Evolutionary conservation across 2,888 invertebrate genomes (phyloP).

Genomic region (Nomada lathburiana): DNA sequence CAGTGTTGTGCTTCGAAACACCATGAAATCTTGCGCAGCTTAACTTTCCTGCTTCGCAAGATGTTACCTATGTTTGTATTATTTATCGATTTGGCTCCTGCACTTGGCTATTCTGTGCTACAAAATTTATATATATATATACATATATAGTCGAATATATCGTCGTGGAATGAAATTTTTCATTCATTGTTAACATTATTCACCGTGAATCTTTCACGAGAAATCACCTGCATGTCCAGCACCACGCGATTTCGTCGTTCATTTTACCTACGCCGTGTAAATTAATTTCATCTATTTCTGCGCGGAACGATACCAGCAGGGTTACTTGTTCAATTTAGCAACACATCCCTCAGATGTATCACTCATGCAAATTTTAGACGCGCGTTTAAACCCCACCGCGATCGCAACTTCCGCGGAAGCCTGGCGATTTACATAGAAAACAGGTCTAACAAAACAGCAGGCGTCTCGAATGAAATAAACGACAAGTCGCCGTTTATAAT

Average conservation of each 20-base stretch:
- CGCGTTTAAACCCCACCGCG: slow-evolving; percentile 14
- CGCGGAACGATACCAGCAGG: slow-evolving; percentile 25
- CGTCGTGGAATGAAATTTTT: not conserved
- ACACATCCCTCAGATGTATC: slow-evolving; percentile 35
- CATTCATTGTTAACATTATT: slow-evolving; percentile 15
- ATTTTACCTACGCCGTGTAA: slow-evolving; percentile 11
- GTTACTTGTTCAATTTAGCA: slow-evolving; percentile 55
- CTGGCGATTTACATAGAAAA: slow-evolving; percentile 41
- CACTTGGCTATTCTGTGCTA: too few relatives aligned
- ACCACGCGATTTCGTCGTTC: slow-evolving; percentile 29
- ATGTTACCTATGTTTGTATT: slow-evolving; percentile 62
- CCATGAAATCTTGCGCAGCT: slow-evolving; percentile 28
- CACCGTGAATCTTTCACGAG: slow-evolving; percentile 4
- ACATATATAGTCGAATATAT: not conserved
- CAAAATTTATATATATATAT: too few relatives aligned
- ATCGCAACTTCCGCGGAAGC: slow-evolving; percentile 12
- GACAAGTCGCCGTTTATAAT: slow-evolving; percentile 25
- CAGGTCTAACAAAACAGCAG: slow-evolving; percentile 17
- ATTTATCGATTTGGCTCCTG: slow-evolving; percentile 55
- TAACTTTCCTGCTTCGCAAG: slow-evolving; percentile 22
- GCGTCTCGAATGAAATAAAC: slow-evolving; percentile 32
- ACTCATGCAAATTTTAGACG: slow-evolving; percentile 53
- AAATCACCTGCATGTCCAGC: slow-evolving; percentile 2
- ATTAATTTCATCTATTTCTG: slow-evolving; percentile 44
- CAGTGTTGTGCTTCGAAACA: slow-evolving; percentile 8